Base-by-base conservation (phyloP, 2,797 vertebrate species). In the Semotilus atromaculatus region DNA sequence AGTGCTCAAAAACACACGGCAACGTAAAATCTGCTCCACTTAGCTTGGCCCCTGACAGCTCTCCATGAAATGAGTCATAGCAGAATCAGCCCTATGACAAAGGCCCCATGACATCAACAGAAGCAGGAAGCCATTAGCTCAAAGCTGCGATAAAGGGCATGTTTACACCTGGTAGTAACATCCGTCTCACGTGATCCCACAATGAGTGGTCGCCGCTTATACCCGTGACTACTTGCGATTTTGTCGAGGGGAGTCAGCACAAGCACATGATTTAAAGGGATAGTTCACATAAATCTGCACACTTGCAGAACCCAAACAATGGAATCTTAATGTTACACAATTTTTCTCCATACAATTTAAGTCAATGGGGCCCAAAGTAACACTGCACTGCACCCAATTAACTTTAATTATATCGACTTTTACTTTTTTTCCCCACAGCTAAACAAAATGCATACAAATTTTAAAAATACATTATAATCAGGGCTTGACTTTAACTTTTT, bases 151-250 rank as follows among this genome's bases (percentile, higher is more conserved):
- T 67, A 75, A 74, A 82, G 23, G 34, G 14, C 29, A 9, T 13
- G 70, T 82, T 82, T 74, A 66, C 14, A 36, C 14, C 38, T 43
- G 68, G 66, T 81, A 38, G 53, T 58, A 70, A 70, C 43, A 82
- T 62, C 36, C 7, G 0, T 62, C 68, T 82, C 19, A 36, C 29
- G 40, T 48, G 38, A 64, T 51, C 14, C 29, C 8, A 48, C 62
- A 55, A 19, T 29, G 36, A 82, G 58, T 8, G 55, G 29, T 64
- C 8, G 7, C 6, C 0, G 19, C 19, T 79, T 34, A 66, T 34
- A 48, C 6, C 10, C 7, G 26, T 45, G 26, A 45, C 38, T 38
- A 48, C 26, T 31, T 23, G 10, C 4, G 18, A 64, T 62, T 31
- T 75, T n/a, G 11, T 16, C 0, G 7, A 75, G 51, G 51, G 31